Conservation (phyloP, 2,797 vertebrate genomes). For the Anas bernieri region DNA sequence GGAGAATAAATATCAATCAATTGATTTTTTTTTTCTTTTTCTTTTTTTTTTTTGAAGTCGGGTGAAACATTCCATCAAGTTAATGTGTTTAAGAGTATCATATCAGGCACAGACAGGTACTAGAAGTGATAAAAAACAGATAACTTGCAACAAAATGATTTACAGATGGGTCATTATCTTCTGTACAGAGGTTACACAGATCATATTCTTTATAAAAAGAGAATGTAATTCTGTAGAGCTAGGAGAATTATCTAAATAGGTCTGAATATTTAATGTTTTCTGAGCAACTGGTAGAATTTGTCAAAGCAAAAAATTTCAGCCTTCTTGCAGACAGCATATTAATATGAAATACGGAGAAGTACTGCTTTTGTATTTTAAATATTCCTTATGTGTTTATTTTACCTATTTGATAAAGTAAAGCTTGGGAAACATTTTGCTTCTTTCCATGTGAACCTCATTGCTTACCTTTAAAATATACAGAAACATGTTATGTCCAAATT, state of each 20-base stretch:
- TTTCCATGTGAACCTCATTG: neutral
- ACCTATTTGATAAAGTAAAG: neutral
- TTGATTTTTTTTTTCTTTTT: conserved; percentile 9
- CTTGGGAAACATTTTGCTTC: neutral
- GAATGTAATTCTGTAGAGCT: conserved; percentile 52
- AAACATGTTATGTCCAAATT: neutral
- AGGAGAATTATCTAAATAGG: conserved; percentile 34
- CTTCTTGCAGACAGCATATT: conserved; percentile 17
- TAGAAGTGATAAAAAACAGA: conserved; percentile 80
- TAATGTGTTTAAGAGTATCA: conserved; percentile 76
- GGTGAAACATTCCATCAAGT: conserved; percentile 76
- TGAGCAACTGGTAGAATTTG: neutral
- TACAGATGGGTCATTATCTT: conserved; percentile 76
- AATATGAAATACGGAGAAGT: neutral
- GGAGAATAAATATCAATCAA: conserved; percentile 65
- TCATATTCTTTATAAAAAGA: conserved; percentile 55
- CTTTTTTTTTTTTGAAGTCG: conserved; percentile 76
- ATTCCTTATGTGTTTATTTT: neutral
- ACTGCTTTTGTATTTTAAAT: neutral
- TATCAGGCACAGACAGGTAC: conserved; percentile 82
- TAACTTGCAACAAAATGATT: conserved; percentile 76
- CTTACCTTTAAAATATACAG: neutral
- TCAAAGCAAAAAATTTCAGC: conserved; percentile 5
- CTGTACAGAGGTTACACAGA: conserved; percentile 57
- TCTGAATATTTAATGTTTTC: conserved; percentile 49